Evolutionary conservation across 2,888 invertebrate species (phyloP), one percentile per base, ranked within the genome.

Genomic region (Pocota personata): DNA sequence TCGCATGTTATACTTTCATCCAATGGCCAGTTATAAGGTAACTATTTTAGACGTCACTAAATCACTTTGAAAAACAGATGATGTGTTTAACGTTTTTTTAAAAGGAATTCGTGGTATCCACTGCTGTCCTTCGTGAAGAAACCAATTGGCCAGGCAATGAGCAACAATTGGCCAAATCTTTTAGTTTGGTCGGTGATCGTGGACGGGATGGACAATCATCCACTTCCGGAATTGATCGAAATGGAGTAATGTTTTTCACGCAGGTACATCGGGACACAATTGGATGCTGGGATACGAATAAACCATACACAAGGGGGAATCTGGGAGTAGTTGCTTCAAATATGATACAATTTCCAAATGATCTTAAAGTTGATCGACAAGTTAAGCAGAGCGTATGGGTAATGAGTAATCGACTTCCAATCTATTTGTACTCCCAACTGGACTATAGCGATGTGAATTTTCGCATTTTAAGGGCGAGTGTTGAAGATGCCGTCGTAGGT

Each of bases 261-360:
- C 94, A 96, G 90, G 96, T 97, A 0, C 95, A 95, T 64, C 94
- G 94, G 73, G 96, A 97, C 89, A 94, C 95, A 14, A 92, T 97
- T 0, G 96, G 95, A 50, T 97, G 97, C 89, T 97, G 97, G 97
- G 95, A 97, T 89, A 95, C 95, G 0, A 93, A 93, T 0, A 96
- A 96, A 88, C 94, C 95, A 0, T 96, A 96, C 89, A 93, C 92
- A 46, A 94, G 94, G 32, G 92, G 92, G 7, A 95, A 95, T 88
- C 92, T 95, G 19, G 95, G 94, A 0, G 91, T 84, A 2, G 62
- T 89, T 8, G 67, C 69, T 0, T 8, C 52, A 1, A 77, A 86
- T 52, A 62, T 95, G 0, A 92, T 97, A 83, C 93, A 96, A 14
- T 97, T 97, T 90, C 97, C 97, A 0, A 97, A 97, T 89, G 97